Conservation (phyloP, 2,113 vertebrate species). For the Lagenorhynchus albirostris region DNA sequence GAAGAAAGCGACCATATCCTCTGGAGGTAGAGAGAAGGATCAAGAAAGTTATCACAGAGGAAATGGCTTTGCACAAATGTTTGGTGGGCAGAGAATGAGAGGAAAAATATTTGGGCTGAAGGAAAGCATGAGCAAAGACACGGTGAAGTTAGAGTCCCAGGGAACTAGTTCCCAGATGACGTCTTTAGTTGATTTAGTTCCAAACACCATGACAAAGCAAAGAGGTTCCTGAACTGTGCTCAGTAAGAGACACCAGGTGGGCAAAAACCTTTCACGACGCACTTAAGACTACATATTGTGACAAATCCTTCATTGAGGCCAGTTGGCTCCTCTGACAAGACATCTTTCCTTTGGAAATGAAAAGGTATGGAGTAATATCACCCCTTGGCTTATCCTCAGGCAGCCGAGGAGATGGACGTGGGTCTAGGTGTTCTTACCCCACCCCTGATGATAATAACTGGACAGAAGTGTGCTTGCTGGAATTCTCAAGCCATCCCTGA, state of each 20-base stretch:
- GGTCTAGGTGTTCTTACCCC: background rate
- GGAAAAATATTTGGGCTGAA: background rate
- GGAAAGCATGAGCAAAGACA: background rate
- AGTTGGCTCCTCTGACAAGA: background rate
- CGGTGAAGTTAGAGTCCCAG: too few relatives aligned
- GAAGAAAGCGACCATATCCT: background rate
- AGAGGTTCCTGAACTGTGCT: background rate
- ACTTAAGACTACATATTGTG: background rate
- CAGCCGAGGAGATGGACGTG: background rate
- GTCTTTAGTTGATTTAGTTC: background rate
- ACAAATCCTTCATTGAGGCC: background rate
- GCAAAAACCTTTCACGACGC: background rate
- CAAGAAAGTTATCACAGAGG: background rate
- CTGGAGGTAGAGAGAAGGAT: background rate
- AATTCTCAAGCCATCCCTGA: constrained; percentile 37
- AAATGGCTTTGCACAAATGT: background rate
- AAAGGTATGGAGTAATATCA: background rate
- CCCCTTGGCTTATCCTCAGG: background rate
- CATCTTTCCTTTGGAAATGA: background rate
- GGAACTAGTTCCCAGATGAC: background rate
- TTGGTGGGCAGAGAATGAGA: background rate
- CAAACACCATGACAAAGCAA: background rate
- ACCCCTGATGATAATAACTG: background rate
- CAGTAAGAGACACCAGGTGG: background rate
- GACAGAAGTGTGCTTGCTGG: constrained; percentile 25